These are phyloP conservation scores for Lipotes vexillifer DNA, from an alignment of 2,113 vertebrate species.

Conservation along the genomic window DNA sequence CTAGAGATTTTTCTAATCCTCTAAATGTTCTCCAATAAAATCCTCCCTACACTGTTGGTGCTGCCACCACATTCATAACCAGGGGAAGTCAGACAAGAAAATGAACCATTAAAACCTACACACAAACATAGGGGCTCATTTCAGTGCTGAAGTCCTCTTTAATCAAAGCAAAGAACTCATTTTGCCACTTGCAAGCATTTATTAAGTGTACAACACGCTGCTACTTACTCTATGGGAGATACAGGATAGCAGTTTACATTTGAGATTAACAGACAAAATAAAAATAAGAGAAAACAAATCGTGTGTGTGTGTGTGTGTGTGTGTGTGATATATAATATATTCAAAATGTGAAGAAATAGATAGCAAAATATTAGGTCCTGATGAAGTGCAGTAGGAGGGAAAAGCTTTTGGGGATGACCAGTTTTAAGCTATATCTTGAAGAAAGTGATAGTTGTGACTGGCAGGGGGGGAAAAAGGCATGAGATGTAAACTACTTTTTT, in stretches of 20 bases:
- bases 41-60: constrained; percentile 35
- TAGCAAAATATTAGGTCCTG: background rate
- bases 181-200: constrained; percentile 62
- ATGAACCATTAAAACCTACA: constrained; percentile 54
- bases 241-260: constrained; percentile 33
- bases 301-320: background rate
- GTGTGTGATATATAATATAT: too few species aligned
- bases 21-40: constrained; percentile 61
- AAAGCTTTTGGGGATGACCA: background rate
- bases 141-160: constrained; percentile 51
- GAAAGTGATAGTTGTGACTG: background rate
- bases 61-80: constrained; percentile 49
- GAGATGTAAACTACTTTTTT: background rate
- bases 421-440: background rate
- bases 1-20: constrained; percentile 47
- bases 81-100: constrained; percentile 59
- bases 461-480: background rate
- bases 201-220: constrained; percentile 53
- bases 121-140: constrained; percentile 52
- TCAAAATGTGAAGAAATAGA: background rate
- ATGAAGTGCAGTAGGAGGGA: background rate
- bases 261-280: constrained; percentile 20
- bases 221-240: constrained; percentile 39
- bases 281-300: background rate
- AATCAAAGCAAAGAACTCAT: constrained; percentile 62